Evolutionary conservation across 2,888 invertebrate species (phyloP).

Genomic region (Cacoxenus indagator): DNA sequence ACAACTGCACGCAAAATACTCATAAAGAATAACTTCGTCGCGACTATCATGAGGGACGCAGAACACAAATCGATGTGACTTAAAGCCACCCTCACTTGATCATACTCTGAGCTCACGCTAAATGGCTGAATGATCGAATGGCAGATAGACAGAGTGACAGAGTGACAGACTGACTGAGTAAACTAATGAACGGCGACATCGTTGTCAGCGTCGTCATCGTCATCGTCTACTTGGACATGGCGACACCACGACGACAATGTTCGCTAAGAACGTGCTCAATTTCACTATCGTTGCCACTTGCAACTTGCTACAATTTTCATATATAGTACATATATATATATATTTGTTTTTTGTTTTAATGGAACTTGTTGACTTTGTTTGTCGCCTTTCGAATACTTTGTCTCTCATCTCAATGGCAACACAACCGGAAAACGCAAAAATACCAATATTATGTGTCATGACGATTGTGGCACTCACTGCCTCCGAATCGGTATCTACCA

Average conservation of each 20-base stretch:
- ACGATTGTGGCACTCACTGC: background rate
- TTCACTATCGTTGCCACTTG: background rate
- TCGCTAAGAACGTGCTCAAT: background rate
- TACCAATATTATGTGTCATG: slow-evolving; percentile 44
- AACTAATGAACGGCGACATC: background rate
- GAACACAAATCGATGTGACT: too few species aligned
- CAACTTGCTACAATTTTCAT: background rate
- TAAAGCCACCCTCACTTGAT: too few species aligned
- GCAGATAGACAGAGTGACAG: too few species aligned
- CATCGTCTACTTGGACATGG: too few species aligned
- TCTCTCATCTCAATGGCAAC: slow-evolving; percentile 22
- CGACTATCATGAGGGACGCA: too few species aligned
- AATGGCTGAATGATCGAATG: too few species aligned
- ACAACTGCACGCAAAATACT: slow-evolving; percentile 33
- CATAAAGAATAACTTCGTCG: slow-evolving; percentile 15
- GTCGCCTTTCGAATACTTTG: slow-evolving; percentile 17
- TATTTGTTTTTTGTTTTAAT: background rate
- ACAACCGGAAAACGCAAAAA: slow-evolving; percentile 44
- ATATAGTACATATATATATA: too few species aligned
- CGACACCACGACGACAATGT: background rate
- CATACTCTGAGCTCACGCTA: too few species aligned
- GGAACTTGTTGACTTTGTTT: background rate
- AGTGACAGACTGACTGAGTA: too few species aligned
- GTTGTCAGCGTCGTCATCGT: background rate
- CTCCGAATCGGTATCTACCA: too few species aligned